Evolutionary conservation across 1,140 invertebrate genomes (phyloP).

Genomic region (Whitmania pigra): DNA sequence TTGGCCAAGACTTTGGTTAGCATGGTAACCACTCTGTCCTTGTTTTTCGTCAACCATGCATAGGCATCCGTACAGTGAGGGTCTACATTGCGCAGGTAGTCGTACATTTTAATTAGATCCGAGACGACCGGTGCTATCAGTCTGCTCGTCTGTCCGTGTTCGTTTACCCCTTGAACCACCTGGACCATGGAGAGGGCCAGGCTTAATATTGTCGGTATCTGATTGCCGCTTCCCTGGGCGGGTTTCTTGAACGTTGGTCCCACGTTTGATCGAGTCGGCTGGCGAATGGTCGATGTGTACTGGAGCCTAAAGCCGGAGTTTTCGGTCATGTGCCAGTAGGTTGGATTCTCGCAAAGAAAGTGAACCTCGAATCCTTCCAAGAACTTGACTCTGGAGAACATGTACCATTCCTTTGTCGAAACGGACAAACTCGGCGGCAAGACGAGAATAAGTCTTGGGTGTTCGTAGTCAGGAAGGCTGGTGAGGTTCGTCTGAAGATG

Average conservation of each 20-base stretch:
- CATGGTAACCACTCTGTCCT: slow-evolving; percentile 28
- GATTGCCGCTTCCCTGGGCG: slow-evolving; percentile 17
- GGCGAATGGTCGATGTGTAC: slow-evolving; percentile 12
- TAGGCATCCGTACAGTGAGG: slow-evolving; percentile 20
- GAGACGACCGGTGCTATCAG: slow-evolving; percentile 23
- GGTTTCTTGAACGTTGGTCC: slow-evolving; percentile 10
- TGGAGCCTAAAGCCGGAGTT: slow-evolving; percentile 21
- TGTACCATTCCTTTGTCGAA: slow-evolving; percentile 24
- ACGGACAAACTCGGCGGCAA: slow-evolving; percentile 23
- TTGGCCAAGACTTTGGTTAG: slow-evolving; percentile 28
- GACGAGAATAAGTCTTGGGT: slow-evolving; percentile 23
- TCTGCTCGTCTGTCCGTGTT: slow-evolving; percentile 23
- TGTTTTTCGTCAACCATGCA: slow-evolving; percentile 25
- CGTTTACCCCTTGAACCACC: slow-evolving; percentile 23
- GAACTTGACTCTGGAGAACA: slow-evolving; percentile 23
- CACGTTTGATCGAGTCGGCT: background rate
- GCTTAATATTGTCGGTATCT: slow-evolving; percentile 17
- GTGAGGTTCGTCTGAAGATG: slow-evolving; percentile 16
- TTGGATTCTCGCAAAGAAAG: slow-evolving; percentile 25
- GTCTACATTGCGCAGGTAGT: slow-evolving; percentile 25
- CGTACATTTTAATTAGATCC: slow-evolving; percentile 25
- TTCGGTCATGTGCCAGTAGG: slow-evolving; percentile 24
- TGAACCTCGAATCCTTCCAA: slow-evolving; percentile 26
- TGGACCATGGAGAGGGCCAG: slow-evolving; percentile 25
- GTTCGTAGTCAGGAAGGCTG: slow-evolving; percentile 25